Percentiles rank a stretch among this genome's conserved stretches.
Conservation (phyloP, 2,113 vertebrate genomes). For the Gracilinanus agilis region DNA sequence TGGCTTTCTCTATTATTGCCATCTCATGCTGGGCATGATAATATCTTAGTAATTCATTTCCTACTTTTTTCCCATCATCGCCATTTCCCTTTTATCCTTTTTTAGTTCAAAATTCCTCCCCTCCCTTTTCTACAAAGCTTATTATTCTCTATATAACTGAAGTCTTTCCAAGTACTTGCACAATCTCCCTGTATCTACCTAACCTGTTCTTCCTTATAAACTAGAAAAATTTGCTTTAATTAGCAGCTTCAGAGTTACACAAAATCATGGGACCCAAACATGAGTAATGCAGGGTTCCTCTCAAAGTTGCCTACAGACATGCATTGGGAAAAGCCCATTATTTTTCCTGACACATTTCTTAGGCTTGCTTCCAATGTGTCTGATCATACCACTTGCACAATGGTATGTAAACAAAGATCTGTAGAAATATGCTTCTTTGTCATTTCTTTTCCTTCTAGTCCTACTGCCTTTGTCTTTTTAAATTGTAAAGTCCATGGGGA, state of each 20-base stretch:
- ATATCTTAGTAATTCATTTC: not conserved
- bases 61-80: not conserved
- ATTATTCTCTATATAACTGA: constrained; percentile 11
- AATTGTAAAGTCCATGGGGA: not conserved
- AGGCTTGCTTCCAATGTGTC: not conserved
- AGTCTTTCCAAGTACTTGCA: not conserved
- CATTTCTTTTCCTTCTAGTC: not conserved
- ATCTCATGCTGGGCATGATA: not conserved
- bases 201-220: not conserved
- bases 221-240: constrained; percentile 30
- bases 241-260: constrained; percentile 12
- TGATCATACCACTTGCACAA: not conserved
- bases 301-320: not conserved
- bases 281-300: not conserved
- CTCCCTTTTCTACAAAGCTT: not conserved
- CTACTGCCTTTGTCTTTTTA: not conserved
- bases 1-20: not conserved
- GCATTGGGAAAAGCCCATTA: not conserved
- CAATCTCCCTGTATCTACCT: not conserved
- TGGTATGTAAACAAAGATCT: not conserved
- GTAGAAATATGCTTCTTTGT: not conserved
- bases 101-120: not conserved
- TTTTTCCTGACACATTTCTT: constrained; percentile 23
- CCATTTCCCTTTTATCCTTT: not conserved
- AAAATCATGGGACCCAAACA: not conserved